These are phyloP conservation scores for Karalla daura DNA, from an alignment of 2,797 vertebrate genomes.

Conservation along the genomic window DNA sequence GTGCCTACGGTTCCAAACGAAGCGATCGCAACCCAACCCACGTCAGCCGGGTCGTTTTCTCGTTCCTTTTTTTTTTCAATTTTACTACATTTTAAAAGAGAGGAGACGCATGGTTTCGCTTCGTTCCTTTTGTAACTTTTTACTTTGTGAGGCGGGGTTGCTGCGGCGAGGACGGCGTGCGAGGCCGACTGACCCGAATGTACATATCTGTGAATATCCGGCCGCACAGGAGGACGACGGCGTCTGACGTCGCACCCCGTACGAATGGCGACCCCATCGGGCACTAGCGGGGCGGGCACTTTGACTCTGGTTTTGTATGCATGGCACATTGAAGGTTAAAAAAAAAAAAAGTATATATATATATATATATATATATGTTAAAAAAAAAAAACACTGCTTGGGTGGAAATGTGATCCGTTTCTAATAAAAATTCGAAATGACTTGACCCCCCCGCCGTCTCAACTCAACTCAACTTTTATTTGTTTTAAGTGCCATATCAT, in stretches of 20 bases:
- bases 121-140: constrained; percentile 78
- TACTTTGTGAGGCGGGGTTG: constrained; percentile 76
- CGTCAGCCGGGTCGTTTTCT: constrained; percentile 77
- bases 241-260: constrained; percentile 81
- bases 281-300: constrained; percentile 73
- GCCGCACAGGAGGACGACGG: constrained; percentile 79
- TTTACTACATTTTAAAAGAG: constrained; percentile 84
- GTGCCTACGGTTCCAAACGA: constrained; percentile 86
- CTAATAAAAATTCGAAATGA: constrained; percentile 83
- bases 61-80: too few relatives aligned
- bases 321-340: constrained; percentile 72
- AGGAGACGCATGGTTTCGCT: constrained; percentile 80
- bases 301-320: constrained; percentile 83
- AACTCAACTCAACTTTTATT: constrained; percentile 1
- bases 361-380: too few relatives aligned
- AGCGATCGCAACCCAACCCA: constrained; percentile 87
- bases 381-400: constrained; percentile 64
- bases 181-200: constrained; percentile 83
- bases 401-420: constrained; percentile 81
- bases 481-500: constrained; percentile 13
- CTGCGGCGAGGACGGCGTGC: constrained; percentile 70
- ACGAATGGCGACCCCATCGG: constrained; percentile 70
- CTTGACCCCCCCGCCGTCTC: constrained; percentile 25
- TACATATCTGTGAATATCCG: constrained; percentile 87
- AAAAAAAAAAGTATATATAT: too few relatives aligned